Evolutionary conservation across 2,888 invertebrate species (phyloP).

Genomic region (Bombylius discolor): DNA sequence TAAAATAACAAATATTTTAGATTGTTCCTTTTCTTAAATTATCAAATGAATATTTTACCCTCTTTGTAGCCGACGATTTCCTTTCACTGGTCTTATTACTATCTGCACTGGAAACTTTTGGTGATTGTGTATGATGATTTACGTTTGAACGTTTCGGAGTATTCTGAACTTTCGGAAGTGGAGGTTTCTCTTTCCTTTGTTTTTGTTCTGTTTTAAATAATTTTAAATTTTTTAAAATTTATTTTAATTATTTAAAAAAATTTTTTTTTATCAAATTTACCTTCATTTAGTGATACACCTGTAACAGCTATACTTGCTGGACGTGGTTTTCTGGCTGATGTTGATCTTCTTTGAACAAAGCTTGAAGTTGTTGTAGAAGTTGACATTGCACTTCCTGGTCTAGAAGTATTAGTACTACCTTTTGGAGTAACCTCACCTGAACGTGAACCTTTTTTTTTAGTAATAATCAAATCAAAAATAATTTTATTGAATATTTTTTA

Average conservation of each 20-base stretch:
- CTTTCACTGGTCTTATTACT: conserved; percentile 19
- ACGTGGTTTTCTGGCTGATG: conserved; percentile 55
- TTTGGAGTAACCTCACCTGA: conserved; percentile 62
- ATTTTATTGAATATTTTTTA: not conserved
- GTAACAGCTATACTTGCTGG: conserved; percentile 76
- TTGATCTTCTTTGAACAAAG: conserved; percentile 45
- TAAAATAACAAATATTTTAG: not conserved
- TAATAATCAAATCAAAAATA: not conserved
- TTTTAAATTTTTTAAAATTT: conserved; percentile 11
- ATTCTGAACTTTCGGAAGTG: conserved; percentile 36
- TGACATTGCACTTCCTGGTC: conserved; percentile 80
- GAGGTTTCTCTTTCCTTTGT: conserved; percentile 39
- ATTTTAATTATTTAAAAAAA: not conserved
- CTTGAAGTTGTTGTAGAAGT: conserved; percentile 51
- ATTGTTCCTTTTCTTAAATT: not conserved
- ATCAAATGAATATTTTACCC: conserved; percentile 18
- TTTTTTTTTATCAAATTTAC: conserved; percentile 22
- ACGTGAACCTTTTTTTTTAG: conserved; percentile 43
- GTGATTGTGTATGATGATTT: conserved; percentile 31
- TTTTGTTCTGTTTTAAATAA: conserved; percentile 17
- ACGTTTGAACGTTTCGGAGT: conserved; percentile 36
- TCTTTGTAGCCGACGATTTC: conserved; percentile 27
- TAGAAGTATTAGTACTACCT: conserved; percentile 49
- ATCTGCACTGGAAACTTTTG: conserved; percentile 25
- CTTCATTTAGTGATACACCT: conserved; percentile 50